phyloP scores from a whole-genome alignment of 2,888 invertebrate genomes.

The Abscondita cerata region DNA sequence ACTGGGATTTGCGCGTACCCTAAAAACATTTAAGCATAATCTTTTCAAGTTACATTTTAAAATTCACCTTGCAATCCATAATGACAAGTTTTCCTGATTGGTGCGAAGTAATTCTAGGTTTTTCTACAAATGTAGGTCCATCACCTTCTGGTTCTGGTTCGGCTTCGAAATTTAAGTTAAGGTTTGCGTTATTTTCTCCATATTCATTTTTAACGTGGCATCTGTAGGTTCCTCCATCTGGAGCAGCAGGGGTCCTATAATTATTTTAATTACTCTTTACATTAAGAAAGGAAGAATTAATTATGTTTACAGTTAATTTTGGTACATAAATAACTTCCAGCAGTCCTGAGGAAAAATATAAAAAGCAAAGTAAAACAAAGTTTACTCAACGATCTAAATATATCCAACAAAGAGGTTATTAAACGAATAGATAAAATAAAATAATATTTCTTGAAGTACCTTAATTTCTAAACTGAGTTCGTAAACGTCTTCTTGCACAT shows the following conservation, averaged over 20 bases:
- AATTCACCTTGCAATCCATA: conserved; percentile 81
- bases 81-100: conserved; percentile 83
- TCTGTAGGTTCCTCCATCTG: conserved; percentile 88
- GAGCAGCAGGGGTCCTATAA: conserved; percentile 76
- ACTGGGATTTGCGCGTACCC: conserved; percentile 72
- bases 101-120: conserved; percentile 86
- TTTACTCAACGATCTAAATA: no score
- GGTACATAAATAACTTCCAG: no score
- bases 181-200: conserved; percentile 96
- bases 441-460: conserved; percentile 58
- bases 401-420: no score
- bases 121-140: conserved; percentile 93
- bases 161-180: conserved; percentile 96
- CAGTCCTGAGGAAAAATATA: no score
- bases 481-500: conserved; percentile 84
- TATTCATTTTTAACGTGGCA: conserved; percentile 95
- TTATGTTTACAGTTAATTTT: no score
- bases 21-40: background rate
- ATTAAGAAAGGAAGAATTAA: no score
- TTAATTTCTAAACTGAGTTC: conserved; percentile 85
- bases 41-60: background rate
- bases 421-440: no score
- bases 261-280: no score
- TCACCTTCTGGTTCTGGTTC: conserved; percentile 93
- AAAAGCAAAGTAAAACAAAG: no score